A percentile compares a stretch with the other conserved stretches of the same genome.
These are phyloP conservation scores for Ruditapes philippinarum DNA, from an alignment of 1,140 invertebrate genomes.

Conservation along the genomic window DNA sequence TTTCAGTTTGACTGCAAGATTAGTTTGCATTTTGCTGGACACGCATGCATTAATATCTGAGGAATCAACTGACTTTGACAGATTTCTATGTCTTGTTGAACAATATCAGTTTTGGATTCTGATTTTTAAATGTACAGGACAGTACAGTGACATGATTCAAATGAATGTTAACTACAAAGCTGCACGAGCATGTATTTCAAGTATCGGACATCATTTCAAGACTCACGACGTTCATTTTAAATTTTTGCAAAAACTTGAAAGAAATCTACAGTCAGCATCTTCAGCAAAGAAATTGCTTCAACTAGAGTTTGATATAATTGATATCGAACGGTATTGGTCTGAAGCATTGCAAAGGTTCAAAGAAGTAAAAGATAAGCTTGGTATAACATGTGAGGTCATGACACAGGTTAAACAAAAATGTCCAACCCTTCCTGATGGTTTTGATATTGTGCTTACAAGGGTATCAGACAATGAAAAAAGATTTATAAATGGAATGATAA, in stretches of 20 bases:
- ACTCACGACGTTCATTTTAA: neutral
- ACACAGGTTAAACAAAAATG: neutral
- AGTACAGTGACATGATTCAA: neutral
- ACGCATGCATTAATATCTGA: neutral
- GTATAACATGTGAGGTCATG: neutral
- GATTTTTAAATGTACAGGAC: neutral
- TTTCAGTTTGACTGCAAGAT: neutral
- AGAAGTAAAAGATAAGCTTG: neutral
- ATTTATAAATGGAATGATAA: neutral
- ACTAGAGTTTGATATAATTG: neutral
- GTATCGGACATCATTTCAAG: neutral
- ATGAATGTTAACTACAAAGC: neutral
- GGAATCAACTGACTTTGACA: neutral
- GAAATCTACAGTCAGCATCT: neutral
- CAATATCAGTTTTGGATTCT: neutral
- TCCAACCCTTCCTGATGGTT: neutral
- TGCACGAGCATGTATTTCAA: neutral
- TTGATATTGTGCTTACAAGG: neutral
- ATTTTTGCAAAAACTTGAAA: neutral
- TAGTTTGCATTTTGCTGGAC: neutral
- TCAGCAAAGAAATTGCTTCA: neutral
- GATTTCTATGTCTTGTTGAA: neutral
- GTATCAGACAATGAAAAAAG: no score
- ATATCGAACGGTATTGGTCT: neutral
- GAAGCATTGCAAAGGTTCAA: neutral